Evolutionary conservation across 2,113 vertebrate genomes (phyloP).

Genomic region (Neotoma lepida): DNA sequence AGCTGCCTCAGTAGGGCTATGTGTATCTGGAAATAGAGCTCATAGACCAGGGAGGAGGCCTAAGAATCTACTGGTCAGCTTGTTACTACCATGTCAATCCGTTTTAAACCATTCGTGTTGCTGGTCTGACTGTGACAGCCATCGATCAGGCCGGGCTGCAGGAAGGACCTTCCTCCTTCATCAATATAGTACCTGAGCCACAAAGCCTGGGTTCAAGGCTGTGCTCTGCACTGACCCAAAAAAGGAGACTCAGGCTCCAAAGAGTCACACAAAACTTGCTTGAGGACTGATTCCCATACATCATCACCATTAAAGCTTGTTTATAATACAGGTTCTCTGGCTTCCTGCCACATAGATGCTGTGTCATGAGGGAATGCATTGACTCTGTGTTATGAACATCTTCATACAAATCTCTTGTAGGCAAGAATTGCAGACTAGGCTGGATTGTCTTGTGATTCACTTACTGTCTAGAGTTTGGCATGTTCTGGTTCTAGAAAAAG

Average conservation of each 20-base stretch:
- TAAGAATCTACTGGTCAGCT: background rate
- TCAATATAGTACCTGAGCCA: background rate
- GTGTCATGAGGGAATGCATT: background rate
- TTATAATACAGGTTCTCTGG: background rate
- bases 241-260: background rate
- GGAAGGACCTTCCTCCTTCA: background rate
- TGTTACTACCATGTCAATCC: background rate
- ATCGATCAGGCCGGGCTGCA: background rate
- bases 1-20: background rate
- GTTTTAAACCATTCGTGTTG: background rate
- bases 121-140: background rate
- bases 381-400: background rate
- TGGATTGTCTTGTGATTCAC: background rate
- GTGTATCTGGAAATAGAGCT: background rate
- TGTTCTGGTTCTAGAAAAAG: background rate
- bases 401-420: background rate
- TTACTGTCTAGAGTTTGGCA: background rate
- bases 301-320: background rate
- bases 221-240: background rate
- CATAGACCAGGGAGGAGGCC: background rate
- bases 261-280: background rate
- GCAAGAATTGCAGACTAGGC: background rate
- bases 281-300: background rate
- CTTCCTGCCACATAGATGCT: background rate
- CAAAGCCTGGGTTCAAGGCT: background rate